These are phyloP conservation scores for Embiotoca jacksoni DNA, from an alignment of 2,113 vertebrate genomes.

Conservation along the genomic window DNA sequence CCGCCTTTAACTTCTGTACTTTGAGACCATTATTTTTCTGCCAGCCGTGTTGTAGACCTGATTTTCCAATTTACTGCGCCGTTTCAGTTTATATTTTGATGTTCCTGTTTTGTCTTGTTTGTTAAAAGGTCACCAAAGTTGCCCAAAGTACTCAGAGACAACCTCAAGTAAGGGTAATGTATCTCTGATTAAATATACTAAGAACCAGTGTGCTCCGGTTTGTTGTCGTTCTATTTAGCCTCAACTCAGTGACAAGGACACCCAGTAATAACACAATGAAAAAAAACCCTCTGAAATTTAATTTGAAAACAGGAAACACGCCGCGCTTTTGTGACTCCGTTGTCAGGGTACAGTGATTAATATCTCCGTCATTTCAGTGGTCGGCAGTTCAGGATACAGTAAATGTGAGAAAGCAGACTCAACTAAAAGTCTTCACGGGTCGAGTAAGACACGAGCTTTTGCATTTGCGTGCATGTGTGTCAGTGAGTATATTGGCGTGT, in stretches of 20 bases:
- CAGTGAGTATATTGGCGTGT: conserved; percentile 15
- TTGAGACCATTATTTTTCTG: not conserved
- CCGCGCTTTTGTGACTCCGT: too few relatives aligned
- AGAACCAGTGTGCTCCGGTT: too few relatives aligned
- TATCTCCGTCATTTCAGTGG: not conserved
- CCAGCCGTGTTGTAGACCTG: not conserved
- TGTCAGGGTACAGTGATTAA: not conserved
- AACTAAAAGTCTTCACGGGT: not conserved
- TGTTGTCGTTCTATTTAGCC: too few relatives aligned
- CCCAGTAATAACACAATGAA: too few relatives aligned
- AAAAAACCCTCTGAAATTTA: too few relatives aligned
- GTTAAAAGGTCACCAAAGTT: too few relatives aligned
- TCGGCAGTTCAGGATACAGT: too few relatives aligned
- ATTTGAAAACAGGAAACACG: not conserved
- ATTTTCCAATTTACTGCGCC: conserved; percentile 28
- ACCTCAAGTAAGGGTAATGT: too few relatives aligned
- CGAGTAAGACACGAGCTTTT: not conserved
- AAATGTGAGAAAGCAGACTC: not conserved
- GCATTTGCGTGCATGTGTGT: conserved; percentile 31
- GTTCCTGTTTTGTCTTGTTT: too few relatives aligned
- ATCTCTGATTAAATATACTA: too few relatives aligned
- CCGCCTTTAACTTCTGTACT: not conserved
- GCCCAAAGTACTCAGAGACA: too few relatives aligned
- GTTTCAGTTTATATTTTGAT: not conserved
- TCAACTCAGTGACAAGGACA: too few relatives aligned